Evolutionary conservation across 2,888 invertebrate genomes (phyloP).

Genomic region (Petrolisthes manimaculis): DNA sequence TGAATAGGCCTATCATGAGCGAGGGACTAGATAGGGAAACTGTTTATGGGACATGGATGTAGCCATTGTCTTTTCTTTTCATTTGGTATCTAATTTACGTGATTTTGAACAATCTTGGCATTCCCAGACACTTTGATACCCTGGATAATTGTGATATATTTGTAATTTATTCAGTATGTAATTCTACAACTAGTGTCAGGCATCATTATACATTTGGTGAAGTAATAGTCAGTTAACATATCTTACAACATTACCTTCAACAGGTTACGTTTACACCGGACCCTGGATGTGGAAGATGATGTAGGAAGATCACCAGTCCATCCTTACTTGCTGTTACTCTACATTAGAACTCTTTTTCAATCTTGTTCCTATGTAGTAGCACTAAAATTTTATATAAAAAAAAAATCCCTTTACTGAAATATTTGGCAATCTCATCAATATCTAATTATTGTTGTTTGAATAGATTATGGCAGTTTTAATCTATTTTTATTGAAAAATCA

Average conservation of each 20-base stretch:
- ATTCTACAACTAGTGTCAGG: too few relatives aligned
- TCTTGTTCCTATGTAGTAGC: slow-evolving; percentile 22
- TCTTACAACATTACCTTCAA: neutral
- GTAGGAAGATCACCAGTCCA: slow-evolving; percentile 21
- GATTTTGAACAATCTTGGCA: neutral
- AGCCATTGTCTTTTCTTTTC: neutral
- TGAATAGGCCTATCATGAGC: neutral
- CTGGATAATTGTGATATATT: too few relatives aligned
- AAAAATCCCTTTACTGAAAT: neutral
- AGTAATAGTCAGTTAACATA: neutral
- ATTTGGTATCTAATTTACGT: neutral
- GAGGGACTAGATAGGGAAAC: neutral
- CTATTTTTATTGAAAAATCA: slow-evolving; percentile 28
- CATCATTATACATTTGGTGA: neutral
- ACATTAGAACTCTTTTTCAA: neutral
- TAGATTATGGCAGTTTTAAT: slow-evolving; percentile 35
- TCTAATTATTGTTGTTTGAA: slow-evolving; percentile 29
- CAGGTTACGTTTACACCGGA: slow-evolving; percentile 46
- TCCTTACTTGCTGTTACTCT: slow-evolving; percentile 20
- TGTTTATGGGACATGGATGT: neutral
- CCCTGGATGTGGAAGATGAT: slow-evolving; percentile 58
- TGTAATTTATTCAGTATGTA: too few relatives aligned
- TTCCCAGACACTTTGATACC: too few relatives aligned
- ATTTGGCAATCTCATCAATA: slow-evolving; percentile 8
- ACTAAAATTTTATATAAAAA: neutral